Conservation (phyloP, 2,797 vertebrate genomes). For the Geotrypetes seraphini region DNA sequence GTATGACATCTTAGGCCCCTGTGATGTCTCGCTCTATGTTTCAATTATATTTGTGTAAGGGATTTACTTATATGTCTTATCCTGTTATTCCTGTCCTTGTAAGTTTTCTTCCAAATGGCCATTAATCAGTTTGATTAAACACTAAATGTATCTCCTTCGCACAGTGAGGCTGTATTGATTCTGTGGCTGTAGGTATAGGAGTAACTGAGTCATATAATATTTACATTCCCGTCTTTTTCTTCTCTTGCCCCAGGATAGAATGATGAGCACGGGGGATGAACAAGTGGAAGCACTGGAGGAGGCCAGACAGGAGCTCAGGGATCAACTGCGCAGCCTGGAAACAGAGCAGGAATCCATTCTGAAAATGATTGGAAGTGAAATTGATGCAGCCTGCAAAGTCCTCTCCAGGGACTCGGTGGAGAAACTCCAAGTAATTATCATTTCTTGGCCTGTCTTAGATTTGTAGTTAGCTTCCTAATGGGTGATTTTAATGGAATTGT, state of each 20-base stretch:
- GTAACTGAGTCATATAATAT: no score
- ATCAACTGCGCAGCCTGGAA: constrained; percentile 63
- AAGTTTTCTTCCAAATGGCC: no score
- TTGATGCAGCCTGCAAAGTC: constrained; percentile 69
- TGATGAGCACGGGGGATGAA: constrained; percentile 51
- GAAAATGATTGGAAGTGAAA: constrained; percentile 65
- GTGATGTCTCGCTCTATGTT: no score
- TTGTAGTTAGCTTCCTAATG: constrained; percentile 20
- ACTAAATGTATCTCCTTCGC: no score
- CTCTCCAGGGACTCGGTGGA: constrained; percentile 66
- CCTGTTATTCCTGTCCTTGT: no score
- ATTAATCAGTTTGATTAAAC: no score
- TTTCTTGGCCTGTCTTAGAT: constrained; percentile 35
- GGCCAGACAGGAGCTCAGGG: constrained; percentile 52
- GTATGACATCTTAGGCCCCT: no score
- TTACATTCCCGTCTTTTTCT: background rate
- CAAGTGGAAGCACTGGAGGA: constrained; percentile 52
- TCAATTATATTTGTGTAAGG: no score
- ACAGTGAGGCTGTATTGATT: no score
- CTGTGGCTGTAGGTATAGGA: no score
- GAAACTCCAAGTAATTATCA: constrained; percentile 75
- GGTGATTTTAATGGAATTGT: constrained; percentile 4
- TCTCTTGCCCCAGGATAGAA: constrained; percentile 46
- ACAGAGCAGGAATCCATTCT: constrained; percentile 74
- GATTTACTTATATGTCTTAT: no score